Evolutionary conservation across 2,888 invertebrate species (phyloP), one percentile per base, ranked within the genome.

Genomic region (Chymomyza caudatula): DNA sequence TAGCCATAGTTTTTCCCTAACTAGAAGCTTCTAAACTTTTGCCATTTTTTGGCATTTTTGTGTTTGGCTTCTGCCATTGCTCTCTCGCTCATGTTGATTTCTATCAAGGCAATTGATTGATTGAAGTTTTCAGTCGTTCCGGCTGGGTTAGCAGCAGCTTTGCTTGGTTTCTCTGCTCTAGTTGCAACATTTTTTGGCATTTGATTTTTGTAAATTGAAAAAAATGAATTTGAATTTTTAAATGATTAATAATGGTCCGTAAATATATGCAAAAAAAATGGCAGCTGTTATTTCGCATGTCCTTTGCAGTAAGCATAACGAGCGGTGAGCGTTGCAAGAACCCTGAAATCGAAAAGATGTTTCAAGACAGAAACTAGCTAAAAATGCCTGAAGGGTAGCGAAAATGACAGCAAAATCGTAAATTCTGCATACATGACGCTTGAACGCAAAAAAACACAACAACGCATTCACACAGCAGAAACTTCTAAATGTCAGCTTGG

Each of bases 61-160:
- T 37, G 29, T 4, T 11, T n/a, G n/a, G 15, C 63, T 51, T 8
- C 15, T 49, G 6, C 43, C 55, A 47, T 25, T 47, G 22, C n/a
- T n/a, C n/a, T n/a, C n/a, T 17, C 69, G 63, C 70, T 76, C 68
- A 25, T 71, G 77, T 76, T 77, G 76, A 77, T 76, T 76, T 74
- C 77, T 74, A 74, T 73, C 77, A 55, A 69, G 73, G 72, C 80
- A 83, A 67, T 80, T 83, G 79, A 80, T 80, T 80, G 79, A 80
- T 80, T 83, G 83, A 83, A 80, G 65, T 66, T 65, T 65, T 63
- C 8, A 37, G 29, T 8, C 29, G 11, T 8, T 37, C 2, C 2
- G 6, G 6, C 11, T 29, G 3, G 29, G 29, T 37, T 11, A 0
- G 29, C n/a, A n/a, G n/a, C n/a, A n/a, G n/a, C n/a, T n/a, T n/a